Conservation (phyloP, 2,797 vertebrate genomes). For the Toxotes lorentzi region DNA sequence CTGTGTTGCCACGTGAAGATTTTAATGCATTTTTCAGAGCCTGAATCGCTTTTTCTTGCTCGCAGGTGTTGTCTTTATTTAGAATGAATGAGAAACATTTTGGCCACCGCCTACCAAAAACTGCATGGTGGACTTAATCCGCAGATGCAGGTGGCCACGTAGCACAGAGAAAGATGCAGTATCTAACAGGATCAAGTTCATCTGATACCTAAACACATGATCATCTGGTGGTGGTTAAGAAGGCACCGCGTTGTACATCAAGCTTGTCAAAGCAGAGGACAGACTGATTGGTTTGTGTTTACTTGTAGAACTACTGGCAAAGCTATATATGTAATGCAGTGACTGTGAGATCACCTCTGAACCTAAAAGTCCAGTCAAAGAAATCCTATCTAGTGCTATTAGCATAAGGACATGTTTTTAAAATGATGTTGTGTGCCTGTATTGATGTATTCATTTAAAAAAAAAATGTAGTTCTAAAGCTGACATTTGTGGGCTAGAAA, state of each 20-base stretch:
- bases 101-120: conserved; percentile 3
- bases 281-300: too few species aligned
- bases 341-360: background rate
- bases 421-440: conserved; percentile 2
- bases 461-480: conserved; percentile 6
- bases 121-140: background rate
- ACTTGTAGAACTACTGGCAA: too few species aligned
- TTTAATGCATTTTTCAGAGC: background rate
- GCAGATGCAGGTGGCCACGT: conserved; percentile 30
- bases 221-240: background rate
- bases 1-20: background rate
- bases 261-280: background rate
- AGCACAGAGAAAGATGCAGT: conserved; percentile 5
- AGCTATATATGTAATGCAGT: background rate
- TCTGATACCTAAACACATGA: background rate
- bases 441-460: background rate
- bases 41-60: background rate
- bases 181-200: background rate
- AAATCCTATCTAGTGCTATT: background rate
- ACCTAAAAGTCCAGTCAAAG: background rate
- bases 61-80: conserved; percentile 38
- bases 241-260: background rate
- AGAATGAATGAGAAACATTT: conserved; percentile 3
- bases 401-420: background rate
- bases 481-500: conserved; percentile 68